Evolutionary conservation across 2,113 vertebrate genomes (phyloP).

Genomic region (Piliocolobus tephrosceles): DNA sequence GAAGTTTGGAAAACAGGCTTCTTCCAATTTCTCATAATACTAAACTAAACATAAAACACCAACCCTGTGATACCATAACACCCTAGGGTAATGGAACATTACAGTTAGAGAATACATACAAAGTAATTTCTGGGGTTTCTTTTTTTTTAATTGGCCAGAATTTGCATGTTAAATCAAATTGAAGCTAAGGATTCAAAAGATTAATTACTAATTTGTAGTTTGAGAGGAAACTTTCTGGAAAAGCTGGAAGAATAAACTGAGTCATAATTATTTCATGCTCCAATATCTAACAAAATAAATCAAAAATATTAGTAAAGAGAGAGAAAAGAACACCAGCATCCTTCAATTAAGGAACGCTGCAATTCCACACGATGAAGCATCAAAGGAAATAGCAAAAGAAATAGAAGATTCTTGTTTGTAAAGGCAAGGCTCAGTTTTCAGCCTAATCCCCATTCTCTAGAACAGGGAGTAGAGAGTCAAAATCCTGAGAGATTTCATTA

Average conservation of each 20-base stretch:
- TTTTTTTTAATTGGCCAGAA: neutral
- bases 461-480: neutral
- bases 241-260: conserved; percentile 41
- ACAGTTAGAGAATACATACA: neutral
- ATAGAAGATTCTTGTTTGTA: neutral
- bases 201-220: conserved; percentile 48
- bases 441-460: neutral
- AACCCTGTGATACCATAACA: too few species aligned
- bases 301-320: neutral
- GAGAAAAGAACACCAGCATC: neutral
- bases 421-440: neutral
- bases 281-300: conserved; percentile 41
- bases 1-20: neutral
- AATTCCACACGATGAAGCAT: neutral
- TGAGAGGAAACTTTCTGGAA: conserved; percentile 41
- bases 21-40: neutral
- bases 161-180: conserved; percentile 55
- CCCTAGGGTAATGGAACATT: neutral
- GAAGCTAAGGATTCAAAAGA: conserved; percentile 39
- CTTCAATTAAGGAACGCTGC: neutral
- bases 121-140: neutral
- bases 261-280: conserved; percentile 48
- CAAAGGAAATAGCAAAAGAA: neutral
- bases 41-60: neutral
- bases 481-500: neutral